These are phyloP conservation scores for Gnathonemus longibarbis DNA, from an alignment of 2,113 vertebrate genomes.

Conservation along the genomic window DNA sequence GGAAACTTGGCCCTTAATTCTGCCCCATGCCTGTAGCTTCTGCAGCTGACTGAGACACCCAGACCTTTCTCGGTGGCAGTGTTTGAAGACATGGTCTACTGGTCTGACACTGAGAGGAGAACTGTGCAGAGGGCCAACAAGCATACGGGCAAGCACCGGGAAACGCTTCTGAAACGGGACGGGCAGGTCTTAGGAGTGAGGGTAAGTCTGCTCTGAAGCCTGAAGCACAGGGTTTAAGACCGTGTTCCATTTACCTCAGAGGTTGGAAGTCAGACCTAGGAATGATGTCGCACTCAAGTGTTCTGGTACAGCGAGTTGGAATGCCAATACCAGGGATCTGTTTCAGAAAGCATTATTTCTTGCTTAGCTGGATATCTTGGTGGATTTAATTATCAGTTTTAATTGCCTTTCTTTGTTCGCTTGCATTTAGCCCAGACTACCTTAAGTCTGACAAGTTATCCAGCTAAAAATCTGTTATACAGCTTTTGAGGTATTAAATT, in stretches of 20 bases:
- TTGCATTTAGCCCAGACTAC: too few species aligned
- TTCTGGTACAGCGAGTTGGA: too few species aligned
- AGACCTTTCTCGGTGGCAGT: slow-evolving; percentile 74
- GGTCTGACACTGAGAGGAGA: slow-evolving; percentile 72
- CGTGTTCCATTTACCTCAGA: too few species aligned
- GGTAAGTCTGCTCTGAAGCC: slow-evolving; percentile 42
- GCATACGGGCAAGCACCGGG: slow-evolving; percentile 64
- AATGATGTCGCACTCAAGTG: too few species aligned
- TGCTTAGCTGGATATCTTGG: too few species aligned
- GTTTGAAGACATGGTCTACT: slow-evolving; percentile 78
- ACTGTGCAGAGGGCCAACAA: slow-evolving; percentile 69
- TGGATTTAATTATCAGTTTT: too few species aligned
- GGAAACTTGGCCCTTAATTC: not conserved
- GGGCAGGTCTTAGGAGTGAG: slow-evolving; percentile 74
- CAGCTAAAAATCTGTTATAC: too few species aligned
- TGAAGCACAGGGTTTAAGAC: not conserved
- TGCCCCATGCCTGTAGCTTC: slow-evolving; percentile 50
- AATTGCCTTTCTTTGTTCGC: too few species aligned
- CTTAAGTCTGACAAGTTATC: too few species aligned
- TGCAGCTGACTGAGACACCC: slow-evolving; percentile 65
- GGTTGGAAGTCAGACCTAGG: too few species aligned
- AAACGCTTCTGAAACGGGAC: slow-evolving; percentile 64
- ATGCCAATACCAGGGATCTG: too few species aligned
- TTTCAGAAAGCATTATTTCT: too few species aligned
- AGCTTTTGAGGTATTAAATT: not conserved